Conservation (phyloP, 1,140 invertebrate genomes). For the Arion vulgaris region DNA sequence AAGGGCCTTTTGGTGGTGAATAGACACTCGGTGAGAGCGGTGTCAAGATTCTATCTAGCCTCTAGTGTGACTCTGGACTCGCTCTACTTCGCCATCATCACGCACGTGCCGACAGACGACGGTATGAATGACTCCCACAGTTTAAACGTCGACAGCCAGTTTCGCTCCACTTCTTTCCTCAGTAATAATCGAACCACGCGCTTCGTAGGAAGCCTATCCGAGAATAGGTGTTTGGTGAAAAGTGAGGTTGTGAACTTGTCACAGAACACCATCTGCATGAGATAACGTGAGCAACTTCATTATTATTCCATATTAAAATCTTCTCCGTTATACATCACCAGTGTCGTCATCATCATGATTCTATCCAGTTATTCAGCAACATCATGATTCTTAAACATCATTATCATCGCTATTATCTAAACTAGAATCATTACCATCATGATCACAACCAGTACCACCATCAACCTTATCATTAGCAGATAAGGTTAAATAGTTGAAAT, state of each 20-base stretch:
- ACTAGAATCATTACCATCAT: no score
- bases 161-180: slow-evolving; percentile 6
- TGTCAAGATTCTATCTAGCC: slow-evolving; percentile 6
- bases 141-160: not conserved
- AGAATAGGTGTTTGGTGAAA: not conserved
- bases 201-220: not conserved
- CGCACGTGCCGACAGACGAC: not conserved
- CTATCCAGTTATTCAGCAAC: no score
- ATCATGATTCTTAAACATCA: no score
- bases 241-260: not conserved
- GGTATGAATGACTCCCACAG: not conserved
- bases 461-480: no score
- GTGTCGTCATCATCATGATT: not conserved
- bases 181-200: not conserved
- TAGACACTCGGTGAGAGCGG: not conserved
- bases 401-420: no score
- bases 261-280: not conserved
- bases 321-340: not conserved
- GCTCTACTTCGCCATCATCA: not conserved
- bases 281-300: not conserved
- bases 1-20: not conserved
- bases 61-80: slow-evolving; percentile 6
- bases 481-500: no score
- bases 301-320: not conserved
- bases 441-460: no score